These are phyloP conservation scores for Pteronotus mesoamericanus DNA, from an alignment of 2,797 vertebrate genomes.

Conservation along the genomic window DNA sequence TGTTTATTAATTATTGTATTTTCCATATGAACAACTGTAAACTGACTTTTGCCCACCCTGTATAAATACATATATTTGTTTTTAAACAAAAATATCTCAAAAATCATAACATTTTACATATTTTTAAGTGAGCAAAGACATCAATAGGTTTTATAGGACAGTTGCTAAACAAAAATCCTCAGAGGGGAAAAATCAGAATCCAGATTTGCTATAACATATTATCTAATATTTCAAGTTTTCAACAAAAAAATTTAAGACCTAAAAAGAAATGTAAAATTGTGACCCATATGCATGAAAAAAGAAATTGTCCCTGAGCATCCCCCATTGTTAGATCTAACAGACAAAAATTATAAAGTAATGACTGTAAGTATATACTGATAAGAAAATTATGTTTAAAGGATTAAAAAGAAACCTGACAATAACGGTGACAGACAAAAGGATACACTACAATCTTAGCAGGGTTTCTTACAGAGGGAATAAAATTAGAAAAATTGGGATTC, in stretches of 20 bases:
- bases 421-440: background rate
- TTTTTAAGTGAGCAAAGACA: background rate
- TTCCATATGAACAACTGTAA: background rate
- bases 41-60: background rate
- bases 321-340: background rate
- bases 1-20: background rate
- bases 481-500: background rate
- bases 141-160: background rate
- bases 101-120: background rate
- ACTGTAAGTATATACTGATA: background rate
- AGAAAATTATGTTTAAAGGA: background rate
- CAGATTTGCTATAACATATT: background rate
- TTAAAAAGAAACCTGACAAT: background rate
- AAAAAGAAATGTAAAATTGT: background rate
- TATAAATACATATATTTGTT: background rate
- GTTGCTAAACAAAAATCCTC: background rate
- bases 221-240: background rate
- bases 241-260: background rate
- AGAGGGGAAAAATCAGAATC: background rate
- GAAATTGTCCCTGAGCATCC: background rate
- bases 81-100: background rate
- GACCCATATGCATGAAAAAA: background rate
- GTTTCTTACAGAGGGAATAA: background rate
- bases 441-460: background rate
- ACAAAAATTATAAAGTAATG: background rate